Evolutionary conservation across 2,113 vertebrate genomes (phyloP).

Genomic region (Ursus arctos): DNA sequence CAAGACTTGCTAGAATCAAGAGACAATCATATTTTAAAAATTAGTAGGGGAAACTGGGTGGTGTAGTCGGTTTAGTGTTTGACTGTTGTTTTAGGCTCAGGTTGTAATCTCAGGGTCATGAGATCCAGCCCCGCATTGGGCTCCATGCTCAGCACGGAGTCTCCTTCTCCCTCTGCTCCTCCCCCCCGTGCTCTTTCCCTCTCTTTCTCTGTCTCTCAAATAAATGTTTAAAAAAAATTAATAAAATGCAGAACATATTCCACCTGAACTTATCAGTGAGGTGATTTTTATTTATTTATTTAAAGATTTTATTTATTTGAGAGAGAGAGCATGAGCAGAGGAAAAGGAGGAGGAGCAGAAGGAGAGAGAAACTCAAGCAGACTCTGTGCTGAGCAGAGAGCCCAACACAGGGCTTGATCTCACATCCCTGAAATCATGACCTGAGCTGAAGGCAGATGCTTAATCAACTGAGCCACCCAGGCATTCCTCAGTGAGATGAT

Average conservation of each 20-base stretch:
- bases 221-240: neutral
- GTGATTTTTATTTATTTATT: neutral
- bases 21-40: neutral
- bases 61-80: neutral
- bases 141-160: neutral
- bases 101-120: neutral
- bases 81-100: neutral
- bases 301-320: neutral
- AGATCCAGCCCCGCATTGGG: neutral
- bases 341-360: no score
- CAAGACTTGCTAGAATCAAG: neutral
- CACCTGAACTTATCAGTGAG: neutral
- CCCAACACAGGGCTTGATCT: neutral
- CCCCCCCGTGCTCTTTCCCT: neutral
- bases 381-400: neutral
- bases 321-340: neutral
- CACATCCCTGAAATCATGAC: neutral
- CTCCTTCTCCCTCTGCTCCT: no score
- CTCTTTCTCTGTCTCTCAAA: neutral
- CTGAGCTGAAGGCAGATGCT: neutral
- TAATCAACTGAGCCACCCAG: neutral
- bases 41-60: neutral
- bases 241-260: neutral
- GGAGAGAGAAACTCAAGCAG: neutral
- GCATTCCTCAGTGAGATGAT: neutral